phyloP scores from a whole-genome alignment of 2,113 vertebrate genomes.

The Seriola rivoliana region DNA sequence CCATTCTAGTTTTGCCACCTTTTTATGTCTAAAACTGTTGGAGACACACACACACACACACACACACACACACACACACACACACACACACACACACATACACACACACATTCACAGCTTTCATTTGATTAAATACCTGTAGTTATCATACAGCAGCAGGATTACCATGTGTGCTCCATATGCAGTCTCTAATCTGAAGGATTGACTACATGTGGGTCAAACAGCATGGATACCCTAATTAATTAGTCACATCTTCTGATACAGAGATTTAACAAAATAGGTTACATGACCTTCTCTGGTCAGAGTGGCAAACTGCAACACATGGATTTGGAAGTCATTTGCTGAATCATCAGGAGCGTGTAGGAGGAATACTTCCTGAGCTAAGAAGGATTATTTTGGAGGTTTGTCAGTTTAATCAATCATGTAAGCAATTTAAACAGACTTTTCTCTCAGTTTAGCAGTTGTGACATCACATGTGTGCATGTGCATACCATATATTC shows the following conservation, averaged over 20 bases:
- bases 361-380: not conserved
- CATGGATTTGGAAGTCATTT: not conserved
- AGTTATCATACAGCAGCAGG: not conserved
- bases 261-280: slow-evolving; percentile 13
- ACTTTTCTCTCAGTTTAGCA: not conserved
- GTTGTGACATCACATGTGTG: not conserved
- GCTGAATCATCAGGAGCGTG: not conserved
- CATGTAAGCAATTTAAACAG: not conserved
- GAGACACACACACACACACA: no score
- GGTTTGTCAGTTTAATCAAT: not conserved
- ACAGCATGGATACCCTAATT: slow-evolving; percentile 25
- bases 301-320: not conserved
- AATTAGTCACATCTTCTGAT: slow-evolving; percentile 20
- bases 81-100: no score
- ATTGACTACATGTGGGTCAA: slow-evolving; percentile 8
- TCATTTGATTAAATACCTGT: slow-evolving; percentile 16
- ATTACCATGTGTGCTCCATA: slow-evolving; percentile 14
- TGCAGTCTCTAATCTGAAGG: slow-evolving; percentile 21
- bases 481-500: not conserved
- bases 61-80: no score
- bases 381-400: not conserved
- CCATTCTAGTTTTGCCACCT: no score
- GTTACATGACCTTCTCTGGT: not conserved
- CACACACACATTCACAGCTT: not conserved
- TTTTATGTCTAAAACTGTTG: no score